Conservation (phyloP, 2,888 invertebrate genomes). For the Dromius quadrimaculatus region DNA sequence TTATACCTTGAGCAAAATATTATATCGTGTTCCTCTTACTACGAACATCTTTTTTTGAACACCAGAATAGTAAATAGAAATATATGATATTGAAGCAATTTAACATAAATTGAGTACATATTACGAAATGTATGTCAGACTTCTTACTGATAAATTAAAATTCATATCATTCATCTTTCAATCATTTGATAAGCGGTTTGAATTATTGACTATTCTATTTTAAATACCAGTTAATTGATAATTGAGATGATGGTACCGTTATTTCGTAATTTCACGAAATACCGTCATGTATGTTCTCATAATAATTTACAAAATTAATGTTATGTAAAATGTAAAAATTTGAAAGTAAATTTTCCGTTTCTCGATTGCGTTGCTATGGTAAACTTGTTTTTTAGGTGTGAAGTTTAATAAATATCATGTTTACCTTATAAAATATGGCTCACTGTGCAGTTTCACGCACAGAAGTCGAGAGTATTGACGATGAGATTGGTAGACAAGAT, state of each 20-base stretch:
- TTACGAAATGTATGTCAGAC: background rate
- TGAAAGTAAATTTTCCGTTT: slow-evolving; percentile 18
- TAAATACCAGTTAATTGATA: background rate
- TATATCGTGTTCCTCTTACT: too few species aligned
- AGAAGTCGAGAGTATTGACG: too few species aligned
- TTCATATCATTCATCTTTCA: background rate
- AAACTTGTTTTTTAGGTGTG: slow-evolving; percentile 13
- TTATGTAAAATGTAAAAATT: slow-evolving; percentile 32
- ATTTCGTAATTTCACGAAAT: slow-evolving; percentile 14
- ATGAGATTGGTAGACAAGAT: too few species aligned
- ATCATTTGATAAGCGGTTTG: background rate
- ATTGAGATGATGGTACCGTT: slow-evolving; percentile 13
- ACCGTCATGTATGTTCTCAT: slow-evolving; percentile 15
- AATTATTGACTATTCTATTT: slow-evolving; percentile 14
- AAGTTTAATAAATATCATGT: slow-evolving; percentile 21
- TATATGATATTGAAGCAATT: background rate
- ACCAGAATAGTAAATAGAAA: too few species aligned
- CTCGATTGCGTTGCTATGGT: background rate
- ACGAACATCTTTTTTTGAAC: too few species aligned
- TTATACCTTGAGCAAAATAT: too few species aligned
- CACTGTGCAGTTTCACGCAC: too few species aligned
- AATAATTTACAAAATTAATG: background rate
- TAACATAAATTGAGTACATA: slow-evolving; percentile 15
- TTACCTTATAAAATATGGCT: too few species aligned
- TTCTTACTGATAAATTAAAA: background rate